A percentile compares a stretch with the other conserved stretches of the same genome.
Evolutionary conservation across 2,888 invertebrate species (phyloP).

Genomic region (Acrobasis repandana): DNA sequence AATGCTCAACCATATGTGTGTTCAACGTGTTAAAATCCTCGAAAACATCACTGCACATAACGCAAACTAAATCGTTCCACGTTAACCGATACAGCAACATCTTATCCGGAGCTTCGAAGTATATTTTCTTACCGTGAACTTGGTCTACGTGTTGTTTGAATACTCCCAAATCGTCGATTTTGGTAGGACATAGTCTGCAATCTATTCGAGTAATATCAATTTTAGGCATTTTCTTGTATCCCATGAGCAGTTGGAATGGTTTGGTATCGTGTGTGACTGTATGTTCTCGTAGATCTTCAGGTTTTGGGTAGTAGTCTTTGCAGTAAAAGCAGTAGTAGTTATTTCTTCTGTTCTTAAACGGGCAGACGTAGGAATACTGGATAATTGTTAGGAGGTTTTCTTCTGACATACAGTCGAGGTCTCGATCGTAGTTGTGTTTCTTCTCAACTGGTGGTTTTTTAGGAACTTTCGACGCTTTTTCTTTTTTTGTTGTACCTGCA

Average conservation of each 20-base stretch:
- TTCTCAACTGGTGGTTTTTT: slow-evolving; percentile 62
- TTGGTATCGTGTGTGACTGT: slow-evolving; percentile 69
- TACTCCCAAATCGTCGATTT: slow-evolving; percentile 60
- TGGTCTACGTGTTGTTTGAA: slow-evolving; percentile 70
- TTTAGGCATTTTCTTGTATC: slow-evolving; percentile 74
- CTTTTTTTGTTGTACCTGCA: slow-evolving; percentile 47
- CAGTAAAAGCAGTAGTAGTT: slow-evolving; percentile 78
- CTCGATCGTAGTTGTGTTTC: slow-evolving; percentile 65
- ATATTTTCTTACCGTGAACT: slow-evolving; percentile 69
- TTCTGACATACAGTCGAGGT: slow-evolving; percentile 73
- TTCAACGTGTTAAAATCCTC: slow-evolving; percentile 71
- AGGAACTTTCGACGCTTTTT: slow-evolving; percentile 40
- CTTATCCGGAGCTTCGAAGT: slow-evolving; percentile 72
- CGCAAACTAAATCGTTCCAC: slow-evolving; percentile 72
- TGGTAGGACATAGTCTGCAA: slow-evolving; percentile 60
- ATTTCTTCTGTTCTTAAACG: slow-evolving; percentile 71
- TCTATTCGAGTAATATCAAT: slow-evolving; percentile 72
- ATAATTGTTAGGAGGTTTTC: slow-evolving; percentile 71
- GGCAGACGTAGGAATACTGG: slow-evolving; percentile 71
- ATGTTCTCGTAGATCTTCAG: slow-evolving; percentile 70
- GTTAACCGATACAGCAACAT: slow-evolving; percentile 65
- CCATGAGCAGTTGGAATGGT: slow-evolving; percentile 70
- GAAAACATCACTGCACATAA: slow-evolving; percentile 71
- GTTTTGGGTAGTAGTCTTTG: slow-evolving; percentile 72
- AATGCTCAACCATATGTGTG: slow-evolving; percentile 74